A percentile compares a stretch with the other conserved stretches of the same genome.
Conservation (phyloP, 2,113 vertebrate genomes). For the Anseranas semipalmata region DNA sequence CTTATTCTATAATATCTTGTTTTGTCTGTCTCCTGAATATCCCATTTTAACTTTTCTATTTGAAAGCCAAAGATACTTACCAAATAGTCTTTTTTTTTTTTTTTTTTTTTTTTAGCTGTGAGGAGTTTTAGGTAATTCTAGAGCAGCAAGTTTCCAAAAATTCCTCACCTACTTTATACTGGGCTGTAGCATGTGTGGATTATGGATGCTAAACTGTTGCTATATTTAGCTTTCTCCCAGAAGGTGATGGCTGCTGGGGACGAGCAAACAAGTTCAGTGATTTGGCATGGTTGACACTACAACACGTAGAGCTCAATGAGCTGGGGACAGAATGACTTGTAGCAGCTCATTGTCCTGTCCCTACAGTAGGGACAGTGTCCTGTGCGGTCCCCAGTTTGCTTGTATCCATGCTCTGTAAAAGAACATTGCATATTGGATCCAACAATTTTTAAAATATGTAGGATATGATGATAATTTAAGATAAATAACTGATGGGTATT, state of each 20-base stretch:
- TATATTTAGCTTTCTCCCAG: neutral
- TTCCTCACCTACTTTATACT: neutral
- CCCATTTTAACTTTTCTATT: neutral
- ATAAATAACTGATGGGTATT: neutral
- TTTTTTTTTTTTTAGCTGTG: too few relatives aligned
- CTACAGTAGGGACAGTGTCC: neutral
- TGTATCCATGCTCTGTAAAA: fast-evolving
- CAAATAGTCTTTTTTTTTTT: neutral
- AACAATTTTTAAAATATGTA: neutral
- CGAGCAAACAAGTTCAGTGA: neutral
- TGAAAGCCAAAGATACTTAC: neutral
- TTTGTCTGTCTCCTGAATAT: neutral
- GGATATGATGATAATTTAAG: neutral
- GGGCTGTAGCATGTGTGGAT: neutral
- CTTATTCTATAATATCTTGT: neutral
- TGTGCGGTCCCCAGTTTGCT: neutral
- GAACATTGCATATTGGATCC: neutral
- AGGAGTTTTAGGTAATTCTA: neutral
- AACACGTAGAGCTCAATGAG: neutral
- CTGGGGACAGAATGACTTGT: neutral
- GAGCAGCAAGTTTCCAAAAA: neutral
- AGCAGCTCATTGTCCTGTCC: neutral
- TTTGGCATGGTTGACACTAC: neutral
- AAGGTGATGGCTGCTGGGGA: neutral
- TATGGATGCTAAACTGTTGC: neutral